Evolutionary conservation across 2,113 vertebrate genomes (phyloP).

Genomic region (Ploceus nigricollis): DNA sequence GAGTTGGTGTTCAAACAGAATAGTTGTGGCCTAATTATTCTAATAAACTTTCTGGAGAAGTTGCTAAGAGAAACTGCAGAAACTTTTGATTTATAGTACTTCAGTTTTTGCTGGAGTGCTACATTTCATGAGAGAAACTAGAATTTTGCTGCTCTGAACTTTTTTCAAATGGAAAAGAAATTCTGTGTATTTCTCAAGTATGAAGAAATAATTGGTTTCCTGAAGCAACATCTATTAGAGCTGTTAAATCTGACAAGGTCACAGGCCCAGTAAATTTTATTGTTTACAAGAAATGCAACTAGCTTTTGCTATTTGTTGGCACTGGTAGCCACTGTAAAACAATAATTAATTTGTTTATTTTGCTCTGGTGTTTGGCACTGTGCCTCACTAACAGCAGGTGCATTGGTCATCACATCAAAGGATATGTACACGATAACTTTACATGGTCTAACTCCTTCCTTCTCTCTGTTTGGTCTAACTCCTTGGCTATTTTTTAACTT

Average conservation of each 20-base stretch:
- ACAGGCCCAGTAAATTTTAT: neutral
- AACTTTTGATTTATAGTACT: neutral
- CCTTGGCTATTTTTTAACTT: neutral
- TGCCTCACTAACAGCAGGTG: neutral
- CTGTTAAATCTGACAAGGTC: neutral
- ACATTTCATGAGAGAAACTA: neutral
- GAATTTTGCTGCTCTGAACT: neutral
- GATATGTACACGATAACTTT: neutral
- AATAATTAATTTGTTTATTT: neutral
- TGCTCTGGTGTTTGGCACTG: neutral
- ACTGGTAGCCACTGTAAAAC: neutral
- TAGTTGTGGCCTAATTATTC: neutral
- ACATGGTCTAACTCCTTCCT: neutral
- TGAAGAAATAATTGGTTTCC: neutral
- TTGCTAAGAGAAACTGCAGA: neutral
- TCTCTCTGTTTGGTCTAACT: neutral
- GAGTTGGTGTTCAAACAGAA: neutral
- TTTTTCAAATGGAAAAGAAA: neutral
- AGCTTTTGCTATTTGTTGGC: neutral
- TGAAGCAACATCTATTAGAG: neutral
- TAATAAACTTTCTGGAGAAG: neutral
- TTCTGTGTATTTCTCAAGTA: neutral
- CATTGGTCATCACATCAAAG: neutral
- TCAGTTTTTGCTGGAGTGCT: neutral
- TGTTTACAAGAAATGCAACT: neutral